Evolutionary conservation across 1,140 invertebrate species (phyloP).

Genomic region (Polypedilum pembai): DNA sequence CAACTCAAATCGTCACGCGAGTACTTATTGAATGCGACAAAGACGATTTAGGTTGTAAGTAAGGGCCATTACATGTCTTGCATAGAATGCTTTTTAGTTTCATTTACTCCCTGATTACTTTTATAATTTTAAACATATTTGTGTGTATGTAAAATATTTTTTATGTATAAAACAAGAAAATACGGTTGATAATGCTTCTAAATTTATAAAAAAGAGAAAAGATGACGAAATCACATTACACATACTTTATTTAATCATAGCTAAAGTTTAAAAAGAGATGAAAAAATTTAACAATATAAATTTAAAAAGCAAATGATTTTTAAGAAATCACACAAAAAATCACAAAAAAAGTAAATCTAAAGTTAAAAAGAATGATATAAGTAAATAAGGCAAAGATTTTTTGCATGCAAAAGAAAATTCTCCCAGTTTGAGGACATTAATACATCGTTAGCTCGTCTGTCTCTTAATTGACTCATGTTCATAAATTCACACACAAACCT

Average conservation of each 20-base stretch:
- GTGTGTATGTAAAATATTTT: neutral
- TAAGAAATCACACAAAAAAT: slow-evolving; percentile 27
- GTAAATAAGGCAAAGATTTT: slow-evolving; percentile 4
- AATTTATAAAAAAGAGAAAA: neutral
- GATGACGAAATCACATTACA: slow-evolving; percentile 13
- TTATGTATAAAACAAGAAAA: neutral
- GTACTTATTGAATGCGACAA: slow-evolving; percentile 8
- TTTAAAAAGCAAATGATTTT: slow-evolving; percentile 27
- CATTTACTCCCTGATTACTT: neutral
- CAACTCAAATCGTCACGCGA: neutral
- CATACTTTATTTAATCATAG: slow-evolving; percentile 24
- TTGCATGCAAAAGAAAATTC: slow-evolving; percentile 27
- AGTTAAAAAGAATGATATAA: slow-evolving; percentile 2
- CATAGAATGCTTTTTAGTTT: neutral
- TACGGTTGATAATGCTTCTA: neutral
- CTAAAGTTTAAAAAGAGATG: slow-evolving; percentile 18
- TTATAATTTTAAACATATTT: slow-evolving; percentile 1
- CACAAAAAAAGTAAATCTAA: slow-evolving; percentile 22
- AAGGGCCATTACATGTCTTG: neutral
- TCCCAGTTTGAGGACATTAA: slow-evolving; percentile 8
- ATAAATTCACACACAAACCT: neutral
- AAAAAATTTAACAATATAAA: slow-evolving; percentile 21
- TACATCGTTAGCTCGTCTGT: neutral
- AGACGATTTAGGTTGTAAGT: neutral
- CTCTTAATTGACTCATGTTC: neutral